Evolutionary conservation across 2,797 vertebrate genomes (phyloP).

Genomic region (Sardinella longiceps): DNA sequence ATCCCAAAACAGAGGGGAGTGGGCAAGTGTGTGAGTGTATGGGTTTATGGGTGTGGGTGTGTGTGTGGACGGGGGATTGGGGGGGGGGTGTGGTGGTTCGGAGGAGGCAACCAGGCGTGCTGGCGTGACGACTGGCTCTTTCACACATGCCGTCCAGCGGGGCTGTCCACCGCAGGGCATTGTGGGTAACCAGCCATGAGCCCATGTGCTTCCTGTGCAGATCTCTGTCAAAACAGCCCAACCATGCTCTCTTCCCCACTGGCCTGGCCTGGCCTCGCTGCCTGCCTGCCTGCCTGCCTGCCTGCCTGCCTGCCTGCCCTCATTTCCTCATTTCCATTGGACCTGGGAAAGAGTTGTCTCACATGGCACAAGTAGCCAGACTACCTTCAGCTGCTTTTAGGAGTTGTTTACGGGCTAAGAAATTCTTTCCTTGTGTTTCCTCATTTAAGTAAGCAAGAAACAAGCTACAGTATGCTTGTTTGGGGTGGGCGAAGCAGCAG

Average conservation of each 20-base stretch:
- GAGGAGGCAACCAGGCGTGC: background rate
- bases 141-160: slow-evolving; percentile 56
- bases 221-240: background rate
- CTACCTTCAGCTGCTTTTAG: background rate
- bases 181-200: slow-evolving; percentile 59
- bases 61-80: background rate
- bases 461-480: background rate
- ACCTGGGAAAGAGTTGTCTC: background rate
- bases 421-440: background rate
- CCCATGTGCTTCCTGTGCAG: slow-evolving; percentile 46
- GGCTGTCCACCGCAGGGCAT: slow-evolving; percentile 52
- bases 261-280: background rate
- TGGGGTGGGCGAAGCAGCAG: background rate
- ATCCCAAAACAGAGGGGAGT: background rate
- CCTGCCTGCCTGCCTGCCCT: no score
- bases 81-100: background rate
- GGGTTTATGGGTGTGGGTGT: no score
- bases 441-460: background rate
- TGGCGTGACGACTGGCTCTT: background rate
- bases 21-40: no score
- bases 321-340: background rate
- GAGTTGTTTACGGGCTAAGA: background rate
- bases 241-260: background rate
- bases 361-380: background rate
- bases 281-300: no score